Percentiles rank a stretch among this genome's conserved stretches.
Evolutionary conservation across 2,113 vertebrate species (phyloP).

Genomic region (Phylloscopus whistleri): DNA sequence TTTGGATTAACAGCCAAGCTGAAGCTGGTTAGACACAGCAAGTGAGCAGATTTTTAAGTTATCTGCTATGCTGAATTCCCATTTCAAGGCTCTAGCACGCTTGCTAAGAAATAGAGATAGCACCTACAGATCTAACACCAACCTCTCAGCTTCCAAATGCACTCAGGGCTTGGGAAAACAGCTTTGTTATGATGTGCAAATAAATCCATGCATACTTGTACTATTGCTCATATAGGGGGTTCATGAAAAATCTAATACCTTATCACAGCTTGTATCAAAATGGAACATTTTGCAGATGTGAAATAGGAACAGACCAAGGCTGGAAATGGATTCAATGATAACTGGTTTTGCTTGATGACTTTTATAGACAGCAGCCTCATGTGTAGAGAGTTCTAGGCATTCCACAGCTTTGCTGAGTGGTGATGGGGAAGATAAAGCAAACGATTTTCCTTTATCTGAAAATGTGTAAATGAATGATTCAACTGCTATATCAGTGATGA

Average conservation of each 20-base stretch:
- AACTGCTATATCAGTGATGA: constrained; percentile 15
- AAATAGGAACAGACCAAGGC: constrained; percentile 26
- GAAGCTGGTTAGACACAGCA: not conserved
- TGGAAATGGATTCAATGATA: constrained; percentile 57
- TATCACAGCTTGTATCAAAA: constrained; percentile 60
- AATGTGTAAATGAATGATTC: constrained; percentile 59
- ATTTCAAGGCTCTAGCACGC: not conserved
- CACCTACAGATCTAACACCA: not conserved
- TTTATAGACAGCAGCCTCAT: constrained; percentile 43
- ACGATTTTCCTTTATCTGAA: constrained; percentile 66
- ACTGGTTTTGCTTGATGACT: constrained; percentile 13
- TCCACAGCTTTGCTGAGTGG: not conserved
- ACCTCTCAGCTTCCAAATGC: not conserved
- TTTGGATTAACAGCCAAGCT: not conserved
- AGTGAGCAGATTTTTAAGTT: not conserved
- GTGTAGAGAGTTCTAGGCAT: constrained; percentile 34
- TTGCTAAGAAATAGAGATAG: not conserved
- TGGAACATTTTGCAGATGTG: constrained; percentile 59
- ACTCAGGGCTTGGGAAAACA: not conserved
- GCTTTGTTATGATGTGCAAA: not conserved
- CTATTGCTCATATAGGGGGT: not conserved
- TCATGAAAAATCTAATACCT: not conserved
- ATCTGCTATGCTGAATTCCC: not conserved
- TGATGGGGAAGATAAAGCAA: constrained; percentile 57
- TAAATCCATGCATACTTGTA: not conserved